These are phyloP conservation scores for Cryptoprocta ferox DNA, from an alignment of 2,797 vertebrate genomes.

Conservation along the genomic window DNA sequence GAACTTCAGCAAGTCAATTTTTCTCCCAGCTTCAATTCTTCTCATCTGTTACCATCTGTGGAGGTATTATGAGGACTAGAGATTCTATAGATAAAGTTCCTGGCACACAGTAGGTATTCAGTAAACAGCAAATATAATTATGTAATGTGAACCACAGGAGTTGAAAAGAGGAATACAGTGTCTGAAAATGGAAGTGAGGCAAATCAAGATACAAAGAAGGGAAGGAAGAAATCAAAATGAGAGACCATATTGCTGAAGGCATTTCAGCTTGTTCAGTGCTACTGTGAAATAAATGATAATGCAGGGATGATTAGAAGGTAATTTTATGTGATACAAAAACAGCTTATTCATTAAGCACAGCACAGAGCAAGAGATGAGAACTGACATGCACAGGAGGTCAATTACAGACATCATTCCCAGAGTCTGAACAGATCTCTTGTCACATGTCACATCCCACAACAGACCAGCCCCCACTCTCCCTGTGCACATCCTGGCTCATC, in stretches of 20 bases:
- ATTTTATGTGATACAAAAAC: constrained; percentile 81
- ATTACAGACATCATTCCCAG: constrained; percentile 76
- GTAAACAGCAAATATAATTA: not conserved
- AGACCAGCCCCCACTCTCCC: constrained; percentile 76
- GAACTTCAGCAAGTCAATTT: not conserved
- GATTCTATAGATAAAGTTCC: not conserved
- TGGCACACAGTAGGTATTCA: not conserved
- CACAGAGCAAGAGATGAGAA: constrained; percentile 75
- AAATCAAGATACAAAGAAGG: not conserved
- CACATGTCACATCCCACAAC: constrained; percentile 62
- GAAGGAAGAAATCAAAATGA: constrained; percentile 51
- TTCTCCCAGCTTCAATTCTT: constrained; percentile 5
- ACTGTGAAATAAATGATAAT: constrained; percentile 68
- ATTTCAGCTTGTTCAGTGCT: constrained; percentile 32
- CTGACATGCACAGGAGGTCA: constrained; percentile 73
- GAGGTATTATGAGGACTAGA: not conserved
- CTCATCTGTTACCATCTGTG: not conserved
- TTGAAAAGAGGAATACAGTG: not conserved
- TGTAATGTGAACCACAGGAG: not conserved
- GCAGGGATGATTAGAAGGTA: constrained; percentile 66
- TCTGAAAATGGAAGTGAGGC: not conserved
- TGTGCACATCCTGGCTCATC: constrained; percentile 65
- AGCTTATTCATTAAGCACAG: constrained; percentile 79
- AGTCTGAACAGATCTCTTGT: constrained; percentile 77
- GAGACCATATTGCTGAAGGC: constrained; percentile 62